phyloP scores from a whole-genome alignment of 2,113 vertebrate genomes.

The Chaetura pelagica region DNA sequence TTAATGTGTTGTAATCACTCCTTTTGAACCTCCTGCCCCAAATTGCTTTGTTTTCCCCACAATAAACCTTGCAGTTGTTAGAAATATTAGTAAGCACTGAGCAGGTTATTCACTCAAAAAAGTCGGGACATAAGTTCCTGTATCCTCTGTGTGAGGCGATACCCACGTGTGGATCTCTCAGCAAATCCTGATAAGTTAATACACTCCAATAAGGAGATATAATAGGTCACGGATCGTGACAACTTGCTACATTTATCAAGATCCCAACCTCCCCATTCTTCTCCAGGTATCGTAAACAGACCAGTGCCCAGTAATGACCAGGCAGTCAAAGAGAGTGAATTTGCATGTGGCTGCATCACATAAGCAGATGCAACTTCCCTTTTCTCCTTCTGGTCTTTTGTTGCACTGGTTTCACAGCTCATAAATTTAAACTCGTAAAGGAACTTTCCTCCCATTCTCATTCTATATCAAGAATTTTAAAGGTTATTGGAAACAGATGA shows the following conservation, averaged over 20 bases:
- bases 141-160: too few species aligned
- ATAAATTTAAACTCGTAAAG: not conserved
- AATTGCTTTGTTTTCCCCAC: too few species aligned
- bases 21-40: too few species aligned
- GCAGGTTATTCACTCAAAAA: too few species aligned
- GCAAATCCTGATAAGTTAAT: too few species aligned
- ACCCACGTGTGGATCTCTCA: too few species aligned
- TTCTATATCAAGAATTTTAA: not conserved
- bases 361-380: not conserved
- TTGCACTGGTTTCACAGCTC: not conserved
- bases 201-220: too few species aligned
- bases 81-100: too few species aligned
- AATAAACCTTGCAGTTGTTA: too few species aligned
- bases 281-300: not conserved
- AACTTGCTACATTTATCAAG: not conserved
- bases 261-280: not conserved
- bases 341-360: not conserved
- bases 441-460: not conserved
- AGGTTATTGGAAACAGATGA: not conserved
- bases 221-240: too few species aligned
- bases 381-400: not conserved
- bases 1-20: too few species aligned
- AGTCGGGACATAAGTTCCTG: too few species aligned
- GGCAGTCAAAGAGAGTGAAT: not conserved
- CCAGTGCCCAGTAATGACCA: not conserved